Conservation (phyloP, 2,797 vertebrate genomes). For the Microchirus variegatus region DNA sequence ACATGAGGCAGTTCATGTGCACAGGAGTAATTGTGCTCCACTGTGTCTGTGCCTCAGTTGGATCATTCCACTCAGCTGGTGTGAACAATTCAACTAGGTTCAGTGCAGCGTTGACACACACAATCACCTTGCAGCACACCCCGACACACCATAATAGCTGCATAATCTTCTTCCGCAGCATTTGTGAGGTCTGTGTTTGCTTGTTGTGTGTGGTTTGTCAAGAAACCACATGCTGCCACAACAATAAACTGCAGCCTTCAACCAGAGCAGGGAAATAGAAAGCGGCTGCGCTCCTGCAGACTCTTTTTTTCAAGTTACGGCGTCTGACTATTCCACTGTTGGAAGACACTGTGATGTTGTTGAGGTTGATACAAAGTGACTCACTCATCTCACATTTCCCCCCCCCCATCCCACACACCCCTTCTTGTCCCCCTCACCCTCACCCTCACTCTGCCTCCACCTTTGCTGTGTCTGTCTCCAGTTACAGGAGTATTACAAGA, state of each 20-base stretch:
- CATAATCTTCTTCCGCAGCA: conserved; percentile 18
- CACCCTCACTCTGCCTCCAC: conserved; percentile 2
- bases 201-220: conserved; percentile 54
- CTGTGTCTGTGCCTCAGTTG: too few relatives aligned
- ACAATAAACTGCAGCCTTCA: conserved; percentile 44
- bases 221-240: conserved; percentile 41
- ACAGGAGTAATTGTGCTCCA: too few relatives aligned
- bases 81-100: too few relatives aligned
- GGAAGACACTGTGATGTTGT: conserved; percentile 19
- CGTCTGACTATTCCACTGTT: conserved; percentile 26
- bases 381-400: conserved; percentile 40
- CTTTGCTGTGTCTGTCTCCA: conserved; percentile 62
- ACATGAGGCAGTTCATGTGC: too few relatives aligned
- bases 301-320: conserved; percentile 27
- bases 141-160: conserved; percentile 18
- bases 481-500: conserved; percentile 99
- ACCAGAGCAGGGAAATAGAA: conserved; percentile 10
- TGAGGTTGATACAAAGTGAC: conserved; percentile 48
- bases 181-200: conserved; percentile 26
- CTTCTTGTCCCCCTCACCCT: neutral
- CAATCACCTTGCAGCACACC: conserved; percentile 18
- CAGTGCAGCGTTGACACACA: conserved; percentile 20
- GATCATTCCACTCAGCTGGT: too few relatives aligned
- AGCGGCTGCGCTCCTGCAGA: conserved; percentile 30
- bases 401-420: conserved; percentile 3